Evolutionary conservation across 2,888 invertebrate species (phyloP), one percentile per base, ranked within the genome.

Genomic region (Oligia strigilis): DNA sequence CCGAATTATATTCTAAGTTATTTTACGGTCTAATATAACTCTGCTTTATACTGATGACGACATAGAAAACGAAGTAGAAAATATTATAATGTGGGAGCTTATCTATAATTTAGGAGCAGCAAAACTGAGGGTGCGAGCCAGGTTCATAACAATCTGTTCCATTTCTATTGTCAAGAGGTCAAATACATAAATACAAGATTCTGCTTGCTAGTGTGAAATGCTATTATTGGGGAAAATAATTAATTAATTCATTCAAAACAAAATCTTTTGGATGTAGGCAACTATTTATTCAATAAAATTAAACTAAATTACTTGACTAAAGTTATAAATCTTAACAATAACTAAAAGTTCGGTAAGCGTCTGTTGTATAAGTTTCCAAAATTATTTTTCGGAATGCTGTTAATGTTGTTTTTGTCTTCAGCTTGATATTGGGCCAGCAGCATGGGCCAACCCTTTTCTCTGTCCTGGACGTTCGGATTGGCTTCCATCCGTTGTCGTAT

Each of bases 371-470:
- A 75, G 72, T 89, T 92, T 46, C 90, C 91, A 74, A 91, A 94
- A 0, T 88, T 84, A 69, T 86, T 89, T 19, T 82, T 74, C 2
- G 89, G 84, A 55, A 76, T 14, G 52, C 81, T 89, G n/a, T 88
- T 89, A 40, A 81, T 78, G 46, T 75, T 78, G 55, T 84, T 90
- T 78, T 93, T 94, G 70, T 94, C 92, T 19, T 95, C 93, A 1
- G 92, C 91, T 87, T 96, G 95, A 77, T 94, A 95, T 82, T 96
- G 94, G 14, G 94, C 95, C 14, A 96, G 83, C 3, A 96, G 84
- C 75, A 94, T 85, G 0, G 96, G 96, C 96, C 96, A 96, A n/a
- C 93, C 93, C 77, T 95, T 95, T 14, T 94, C 95, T 70, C 89
- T 91, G 14, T 96, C 96, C 60, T 92, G 94, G 14, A 90, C 90